phyloP scores from a whole-genome alignment of 2,888 invertebrate species.

The Scelioninae gen. 1 region DNA sequence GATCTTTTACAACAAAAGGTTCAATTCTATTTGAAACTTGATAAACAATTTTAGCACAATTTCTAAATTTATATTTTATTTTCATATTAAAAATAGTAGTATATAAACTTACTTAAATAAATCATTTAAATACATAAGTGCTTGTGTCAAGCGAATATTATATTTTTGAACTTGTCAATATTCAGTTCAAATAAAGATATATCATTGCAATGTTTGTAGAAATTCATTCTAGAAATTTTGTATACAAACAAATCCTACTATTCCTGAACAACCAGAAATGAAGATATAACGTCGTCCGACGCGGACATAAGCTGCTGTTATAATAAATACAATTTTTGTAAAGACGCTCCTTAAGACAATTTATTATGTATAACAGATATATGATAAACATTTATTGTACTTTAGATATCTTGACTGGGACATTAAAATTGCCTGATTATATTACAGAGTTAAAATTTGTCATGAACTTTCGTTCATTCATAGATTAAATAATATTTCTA shows the following conservation, averaged over 20 bases:
- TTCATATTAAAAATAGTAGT: too few species aligned
- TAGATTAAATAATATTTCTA: too few species aligned
- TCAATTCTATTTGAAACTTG: conserved; percentile 85
- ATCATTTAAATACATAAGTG: neutral
- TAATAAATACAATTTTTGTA: neutral
- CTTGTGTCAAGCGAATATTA: neutral
- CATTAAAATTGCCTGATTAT: too few species aligned
- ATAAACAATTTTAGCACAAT: too few species aligned
- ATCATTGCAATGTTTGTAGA: neutral
- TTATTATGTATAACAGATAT: too few species aligned
- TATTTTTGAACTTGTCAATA: conserved; percentile 1
- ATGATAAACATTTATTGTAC: too few species aligned
- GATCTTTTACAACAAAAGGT: too few species aligned
- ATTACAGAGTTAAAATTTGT: too few species aligned
- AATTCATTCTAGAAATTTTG: conserved; percentile 4
- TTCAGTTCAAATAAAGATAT: neutral
- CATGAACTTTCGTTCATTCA: too few species aligned
- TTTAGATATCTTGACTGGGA: too few species aligned
- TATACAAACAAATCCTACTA: conserved; percentile 4
- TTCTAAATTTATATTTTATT: too few species aligned
- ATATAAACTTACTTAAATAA: too few species aligned
- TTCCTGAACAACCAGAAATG: neutral
- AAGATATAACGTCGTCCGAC: neutral
- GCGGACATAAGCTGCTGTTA: neutral
- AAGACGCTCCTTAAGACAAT: neutral